These are phyloP conservation scores for Muschampia plurimacula DNA, from an alignment of 2,888 invertebrate genomes.

Conservation along the genomic window DNA sequence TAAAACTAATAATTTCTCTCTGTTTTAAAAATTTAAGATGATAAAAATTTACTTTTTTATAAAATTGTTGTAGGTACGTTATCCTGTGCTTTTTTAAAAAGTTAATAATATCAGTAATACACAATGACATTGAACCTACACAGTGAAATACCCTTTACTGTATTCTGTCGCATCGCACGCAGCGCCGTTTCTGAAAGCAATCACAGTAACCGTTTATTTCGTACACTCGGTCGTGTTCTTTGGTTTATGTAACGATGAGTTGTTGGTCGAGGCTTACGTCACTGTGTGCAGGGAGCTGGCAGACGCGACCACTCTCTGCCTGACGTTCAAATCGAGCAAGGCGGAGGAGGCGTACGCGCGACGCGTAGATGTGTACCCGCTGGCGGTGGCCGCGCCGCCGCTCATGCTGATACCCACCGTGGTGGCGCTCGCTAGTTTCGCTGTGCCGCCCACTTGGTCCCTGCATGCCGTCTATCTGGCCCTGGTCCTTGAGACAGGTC, in stretches of 20 bases:
- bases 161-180: background rate
- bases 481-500: slow-evolving; percentile 67
- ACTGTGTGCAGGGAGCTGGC: slow-evolving; percentile 69
- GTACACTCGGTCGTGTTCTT: slow-evolving; percentile 15
- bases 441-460: slow-evolving; percentile 67
- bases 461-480: slow-evolving; percentile 69
- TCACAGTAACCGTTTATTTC: background rate
- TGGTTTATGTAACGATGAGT: slow-evolving; percentile 38
- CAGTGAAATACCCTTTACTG: background rate
- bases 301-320: slow-evolving; percentile 72
- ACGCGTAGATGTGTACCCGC: slow-evolving; percentile 68
- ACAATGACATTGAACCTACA: background rate
- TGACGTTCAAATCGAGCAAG: slow-evolving; percentile 69
- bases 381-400: slow-evolving; percentile 71
- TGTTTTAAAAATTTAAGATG: too few relatives aligned
- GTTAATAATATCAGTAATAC: background rate
- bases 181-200: background rate
- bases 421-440: slow-evolving; percentile 66
- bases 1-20: too few relatives aligned
- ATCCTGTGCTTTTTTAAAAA: background rate
- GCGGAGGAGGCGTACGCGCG: slow-evolving; percentile 67
- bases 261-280: slow-evolving; percentile 40
- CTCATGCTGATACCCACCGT: slow-evolving; percentile 77
- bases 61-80: background rate
- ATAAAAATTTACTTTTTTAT: too few relatives aligned